Percentiles rank a stretch among this genome's conserved stretches.
These are phyloP conservation scores for Hemiprocne comata DNA, from an alignment of 2,113 vertebrate species.

Conservation along the genomic window DNA sequence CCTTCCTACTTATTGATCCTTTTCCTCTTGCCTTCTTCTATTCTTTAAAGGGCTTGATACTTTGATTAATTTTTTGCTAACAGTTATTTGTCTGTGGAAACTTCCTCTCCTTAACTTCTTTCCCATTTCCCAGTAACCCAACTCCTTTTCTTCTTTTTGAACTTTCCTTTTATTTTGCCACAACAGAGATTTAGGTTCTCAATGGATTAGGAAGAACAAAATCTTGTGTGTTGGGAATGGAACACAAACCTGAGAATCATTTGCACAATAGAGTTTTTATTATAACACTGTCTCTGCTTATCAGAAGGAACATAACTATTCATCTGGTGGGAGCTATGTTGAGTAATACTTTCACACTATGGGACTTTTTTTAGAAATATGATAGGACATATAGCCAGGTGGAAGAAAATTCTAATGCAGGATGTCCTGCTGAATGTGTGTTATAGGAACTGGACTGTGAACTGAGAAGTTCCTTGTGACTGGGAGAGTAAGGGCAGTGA, in stretches of 20 bases:
- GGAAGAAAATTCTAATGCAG: not conserved
- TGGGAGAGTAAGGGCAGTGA: not conserved
- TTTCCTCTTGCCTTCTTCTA: not conserved
- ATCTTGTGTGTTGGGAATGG: not conserved
- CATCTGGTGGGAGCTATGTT: not conserved
- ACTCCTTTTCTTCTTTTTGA: not conserved
- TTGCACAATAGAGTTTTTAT: not conserved
- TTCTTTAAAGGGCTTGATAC: not conserved
- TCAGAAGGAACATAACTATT: not conserved
- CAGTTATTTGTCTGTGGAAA: not conserved
- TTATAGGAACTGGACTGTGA: not conserved
- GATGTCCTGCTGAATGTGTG: not conserved
- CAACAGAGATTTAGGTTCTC: not conserved
- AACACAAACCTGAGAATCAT: not conserved
- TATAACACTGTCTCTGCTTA: not conserved
- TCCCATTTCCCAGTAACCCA: not conserved
- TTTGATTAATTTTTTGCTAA: not conserved
- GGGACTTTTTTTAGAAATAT: not conserved
- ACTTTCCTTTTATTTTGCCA: not conserved
- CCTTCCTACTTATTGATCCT: not conserved
- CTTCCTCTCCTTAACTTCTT: not conserved
- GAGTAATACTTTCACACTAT: not conserved
- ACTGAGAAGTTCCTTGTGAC: not conserved
- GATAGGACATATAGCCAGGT: not conserved
- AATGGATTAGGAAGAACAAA: not conserved